Percentiles rank a stretch among this genome's conserved stretches.
Conservation (phyloP, 2,797 vertebrate species). For the Tangara arthus region DNA sequence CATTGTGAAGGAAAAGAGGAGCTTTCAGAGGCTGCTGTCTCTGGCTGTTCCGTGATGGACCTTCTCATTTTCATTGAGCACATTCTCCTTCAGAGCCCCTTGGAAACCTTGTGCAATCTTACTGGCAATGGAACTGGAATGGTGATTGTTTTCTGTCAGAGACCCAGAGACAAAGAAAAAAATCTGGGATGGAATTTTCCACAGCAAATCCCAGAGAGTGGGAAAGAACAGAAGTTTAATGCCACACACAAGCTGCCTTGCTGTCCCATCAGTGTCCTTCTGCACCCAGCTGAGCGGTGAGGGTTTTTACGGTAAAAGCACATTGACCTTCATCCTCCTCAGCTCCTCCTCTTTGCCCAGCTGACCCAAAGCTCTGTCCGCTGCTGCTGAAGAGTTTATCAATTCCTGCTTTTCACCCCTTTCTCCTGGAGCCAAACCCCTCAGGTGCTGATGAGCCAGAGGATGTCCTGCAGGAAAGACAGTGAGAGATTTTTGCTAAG, state of each 20-base stretch:
- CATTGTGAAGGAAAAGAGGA: not conserved
- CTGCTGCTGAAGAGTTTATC: not conserved
- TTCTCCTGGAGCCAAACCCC: not conserved
- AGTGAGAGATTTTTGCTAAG: not conserved
- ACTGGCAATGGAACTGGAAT: not conserved
- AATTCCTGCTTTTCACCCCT: not conserved
- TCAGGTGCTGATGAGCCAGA: not conserved
- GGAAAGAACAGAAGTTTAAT: not conserved
- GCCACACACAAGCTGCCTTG: not conserved
- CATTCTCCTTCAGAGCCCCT: not conserved
- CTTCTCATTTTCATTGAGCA: not conserved
- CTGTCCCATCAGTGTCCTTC: not conserved
- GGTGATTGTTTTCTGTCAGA: not conserved
- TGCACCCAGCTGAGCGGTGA: not conserved
- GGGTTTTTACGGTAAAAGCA: not conserved
- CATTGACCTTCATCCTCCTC: not conserved
- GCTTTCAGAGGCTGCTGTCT: not conserved
- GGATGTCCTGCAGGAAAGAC: not conserved
- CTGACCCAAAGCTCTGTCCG: not conserved
- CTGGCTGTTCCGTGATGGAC: not conserved
- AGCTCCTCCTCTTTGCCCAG: not conserved
- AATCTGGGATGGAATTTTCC: not conserved
- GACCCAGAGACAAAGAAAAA: not conserved
- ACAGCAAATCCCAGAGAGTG: not conserved
- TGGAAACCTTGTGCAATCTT: not conserved